These are phyloP conservation scores for Zaprionus kolodkinae DNA, from an alignment of 1,140 invertebrate species.

Conservation along the genomic window DNA sequence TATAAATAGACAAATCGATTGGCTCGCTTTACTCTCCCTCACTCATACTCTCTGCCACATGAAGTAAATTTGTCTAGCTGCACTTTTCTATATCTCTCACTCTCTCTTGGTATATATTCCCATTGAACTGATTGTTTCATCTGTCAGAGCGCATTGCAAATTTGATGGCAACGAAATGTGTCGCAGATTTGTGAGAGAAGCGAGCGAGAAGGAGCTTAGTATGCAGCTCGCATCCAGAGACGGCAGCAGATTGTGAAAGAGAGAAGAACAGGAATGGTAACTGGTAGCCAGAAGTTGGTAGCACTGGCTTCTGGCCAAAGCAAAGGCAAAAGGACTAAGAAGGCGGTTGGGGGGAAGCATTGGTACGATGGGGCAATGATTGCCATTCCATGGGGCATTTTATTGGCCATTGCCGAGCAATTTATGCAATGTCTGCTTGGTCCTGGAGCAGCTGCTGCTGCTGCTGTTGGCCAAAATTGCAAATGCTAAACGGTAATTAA, in stretches of 20 bases:
- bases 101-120: not conserved
- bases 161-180: conserved; percentile 44
- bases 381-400: conserved; percentile 67
- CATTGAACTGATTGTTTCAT: conserved; percentile 19
- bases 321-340: not conserved
- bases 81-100: conserved; percentile 2
- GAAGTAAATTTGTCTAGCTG: not conserved
- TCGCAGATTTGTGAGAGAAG: conserved; percentile 25
- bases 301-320: conserved; percentile 54
- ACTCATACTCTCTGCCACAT: no score
- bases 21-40: not conserved
- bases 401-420: conserved; percentile 68
- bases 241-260: conserved; percentile 2
- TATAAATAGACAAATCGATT: conserved; percentile 7
- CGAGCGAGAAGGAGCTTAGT: conserved; percentile 15
- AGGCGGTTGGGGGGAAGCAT: not conserved
- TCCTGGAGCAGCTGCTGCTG: conserved; percentile 45
- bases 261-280: not conserved
- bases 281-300: not conserved
- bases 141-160: conserved; percentile 36
- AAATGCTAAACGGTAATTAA: conserved; percentile 76
- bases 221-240: conserved; percentile 24
- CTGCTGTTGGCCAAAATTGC: conserved; percentile 54
- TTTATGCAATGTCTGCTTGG: conserved; percentile 73
- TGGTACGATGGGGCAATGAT: conserved; percentile 38